phyloP scores from a whole-genome alignment of 1,140 invertebrate species.

The Ptiloglossa arizonensis region DNA sequence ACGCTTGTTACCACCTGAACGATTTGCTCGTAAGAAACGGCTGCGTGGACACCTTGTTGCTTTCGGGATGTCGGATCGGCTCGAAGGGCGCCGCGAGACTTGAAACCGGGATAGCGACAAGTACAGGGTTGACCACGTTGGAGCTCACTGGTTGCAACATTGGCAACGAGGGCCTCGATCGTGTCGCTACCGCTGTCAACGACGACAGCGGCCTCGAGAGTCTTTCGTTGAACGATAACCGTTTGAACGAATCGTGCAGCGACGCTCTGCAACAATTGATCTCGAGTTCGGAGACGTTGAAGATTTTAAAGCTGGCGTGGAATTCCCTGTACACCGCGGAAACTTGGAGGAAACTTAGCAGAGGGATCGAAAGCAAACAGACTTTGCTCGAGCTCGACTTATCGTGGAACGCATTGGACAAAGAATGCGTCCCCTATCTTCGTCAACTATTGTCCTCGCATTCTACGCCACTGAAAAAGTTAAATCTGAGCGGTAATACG shows the following conservation, averaged over 20 bases:
- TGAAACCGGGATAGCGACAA: slow-evolving; percentile 67
- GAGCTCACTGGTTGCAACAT: slow-evolving; percentile 79
- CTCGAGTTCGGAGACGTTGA: slow-evolving; percentile 69
- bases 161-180: slow-evolving; percentile 75
- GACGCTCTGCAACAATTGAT: slow-evolving; percentile 64
- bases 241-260: slow-evolving; percentile 69
- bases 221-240: slow-evolving; percentile 78
- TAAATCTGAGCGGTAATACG: slow-evolving; percentile 70
- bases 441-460: slow-evolving; percentile 56
- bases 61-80: slow-evolving; percentile 80
- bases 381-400: slow-evolving; percentile 71
- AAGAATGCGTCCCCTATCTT: slow-evolving; percentile 59
- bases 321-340: slow-evolving; percentile 73
- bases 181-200: slow-evolving; percentile 68
- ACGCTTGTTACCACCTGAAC: slow-evolving; percentile 79
- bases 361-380: slow-evolving; percentile 66
- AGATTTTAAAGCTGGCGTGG: slow-evolving; percentile 80
- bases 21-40: slow-evolving; percentile 75
- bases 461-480: slow-evolving; percentile 51
- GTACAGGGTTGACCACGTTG: slow-evolving; percentile 69
- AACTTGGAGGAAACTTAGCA: slow-evolving; percentile 70
- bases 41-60: slow-evolving; percentile 71
- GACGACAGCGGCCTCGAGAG: slow-evolving; percentile 62
- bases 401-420: slow-evolving; percentile 76
- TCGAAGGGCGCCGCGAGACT: slow-evolving; percentile 71